These are phyloP conservation scores for Scolanthus callimorphus DNA, from an alignment of 92 coral and sea anemone genomes.

Conservation along the genomic window DNA sequence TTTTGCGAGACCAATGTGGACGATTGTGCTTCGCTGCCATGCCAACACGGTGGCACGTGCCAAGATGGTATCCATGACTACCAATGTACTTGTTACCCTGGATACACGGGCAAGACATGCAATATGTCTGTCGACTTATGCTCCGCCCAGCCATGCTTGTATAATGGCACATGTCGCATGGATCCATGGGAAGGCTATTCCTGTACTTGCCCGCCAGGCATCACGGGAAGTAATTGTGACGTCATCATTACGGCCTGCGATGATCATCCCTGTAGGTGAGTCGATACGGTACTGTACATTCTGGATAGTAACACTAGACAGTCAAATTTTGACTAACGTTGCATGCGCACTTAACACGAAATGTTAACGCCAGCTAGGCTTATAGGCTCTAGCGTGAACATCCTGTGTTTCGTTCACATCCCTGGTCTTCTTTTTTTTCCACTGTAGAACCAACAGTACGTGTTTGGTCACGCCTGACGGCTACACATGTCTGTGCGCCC, in stretches of 20 bases:
- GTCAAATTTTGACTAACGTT: no score
- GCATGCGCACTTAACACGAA: no score
- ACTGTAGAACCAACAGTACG: slow-evolving; percentile 38
- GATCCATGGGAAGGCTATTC: slow-evolving; percentile 21
- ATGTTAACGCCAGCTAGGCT: no score
- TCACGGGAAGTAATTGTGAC: slow-evolving; percentile 51
- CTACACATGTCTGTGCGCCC: slow-evolving; percentile 33
- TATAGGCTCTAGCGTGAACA: no score
- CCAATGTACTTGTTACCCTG: slow-evolving; percentile 57
- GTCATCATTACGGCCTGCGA: slow-evolving; percentile 6
- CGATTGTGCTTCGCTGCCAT: slow-evolving; percentile 68
- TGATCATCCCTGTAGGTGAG: slow-evolving; percentile 7
- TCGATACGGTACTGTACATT: no score
- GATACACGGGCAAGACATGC: slow-evolving; percentile 62
- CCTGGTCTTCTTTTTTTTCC: slow-evolving; percentile 1
- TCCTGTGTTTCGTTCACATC: not conserved
- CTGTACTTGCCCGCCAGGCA: slow-evolving; percentile 33
- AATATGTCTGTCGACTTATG: slow-evolving; percentile 62
- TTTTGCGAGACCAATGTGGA: slow-evolving; percentile 64
- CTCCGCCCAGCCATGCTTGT: slow-evolving; percentile 48
- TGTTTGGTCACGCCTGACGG: slow-evolving; percentile 29
- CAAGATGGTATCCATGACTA: slow-evolving; percentile 55
- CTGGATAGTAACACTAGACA: no score
- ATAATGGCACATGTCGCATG: slow-evolving; percentile 33
- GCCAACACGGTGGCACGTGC: slow-evolving; percentile 65